A percentile compares a stretch with the other conserved stretches of the same genome.
phyloP scores from a whole-genome alignment of 2,113 vertebrate genomes.

The Eolophus roseicapilla region DNA sequence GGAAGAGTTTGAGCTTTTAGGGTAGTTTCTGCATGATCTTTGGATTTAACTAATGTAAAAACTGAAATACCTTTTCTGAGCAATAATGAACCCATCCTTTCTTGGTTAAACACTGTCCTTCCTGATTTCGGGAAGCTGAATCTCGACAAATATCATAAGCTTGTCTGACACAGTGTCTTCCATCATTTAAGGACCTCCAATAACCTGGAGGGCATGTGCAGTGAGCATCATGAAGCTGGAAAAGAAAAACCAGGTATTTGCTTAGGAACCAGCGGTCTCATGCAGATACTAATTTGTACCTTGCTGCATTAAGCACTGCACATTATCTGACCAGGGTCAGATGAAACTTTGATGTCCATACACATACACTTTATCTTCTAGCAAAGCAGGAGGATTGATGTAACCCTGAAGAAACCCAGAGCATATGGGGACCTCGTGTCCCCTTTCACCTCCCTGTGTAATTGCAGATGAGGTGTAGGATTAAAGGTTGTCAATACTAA shows the following conservation, averaged over 20 bases:
- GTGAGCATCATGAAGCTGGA: slow-evolving; percentile 78
- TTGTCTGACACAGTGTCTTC: slow-evolving; percentile 64
- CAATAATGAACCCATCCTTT: slow-evolving; percentile 83
- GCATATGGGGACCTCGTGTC: not conserved
- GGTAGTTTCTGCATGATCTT: not conserved
- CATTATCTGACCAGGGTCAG: not conserved
- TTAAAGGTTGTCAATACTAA: not conserved
- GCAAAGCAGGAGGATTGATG: accelerated
- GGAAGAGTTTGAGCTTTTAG: not conserved
- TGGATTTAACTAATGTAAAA: accelerated
- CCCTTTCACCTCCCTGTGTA: accelerated
- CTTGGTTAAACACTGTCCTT: slow-evolving; percentile 81
- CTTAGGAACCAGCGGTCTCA: not conserved
- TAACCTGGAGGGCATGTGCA: slow-evolving; percentile 83
- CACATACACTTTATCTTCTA: not conserved
- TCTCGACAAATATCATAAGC: slow-evolving; percentile 76
- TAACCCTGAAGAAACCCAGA: not conserved
- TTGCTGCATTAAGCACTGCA: not conserved
- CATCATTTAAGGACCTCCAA: not conserved
- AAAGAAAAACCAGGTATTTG: accelerated
- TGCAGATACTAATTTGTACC: not conserved
- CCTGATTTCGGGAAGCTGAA: slow-evolving; percentile 74
- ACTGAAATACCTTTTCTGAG: slow-evolving; percentile 75
- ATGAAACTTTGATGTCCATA: accelerated
- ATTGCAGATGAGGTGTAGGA: not conserved